Evolutionary conservation across 2,797 vertebrate species (phyloP).

Genomic region (Mormyrops attenuatus): DNA sequence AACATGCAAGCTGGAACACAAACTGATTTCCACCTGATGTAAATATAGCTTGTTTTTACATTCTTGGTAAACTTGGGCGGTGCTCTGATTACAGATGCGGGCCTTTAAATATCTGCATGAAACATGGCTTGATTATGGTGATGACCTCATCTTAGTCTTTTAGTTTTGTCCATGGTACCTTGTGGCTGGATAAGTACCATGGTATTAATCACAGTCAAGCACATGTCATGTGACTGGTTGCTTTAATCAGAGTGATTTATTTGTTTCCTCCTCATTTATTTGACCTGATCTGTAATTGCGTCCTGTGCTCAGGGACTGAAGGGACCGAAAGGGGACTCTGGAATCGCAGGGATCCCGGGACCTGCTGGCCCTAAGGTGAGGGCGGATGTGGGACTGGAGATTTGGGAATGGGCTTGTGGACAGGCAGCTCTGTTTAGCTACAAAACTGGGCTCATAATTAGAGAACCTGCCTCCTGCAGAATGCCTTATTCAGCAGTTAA

Average conservation of each 20-base stretch:
- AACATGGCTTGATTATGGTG: not conserved
- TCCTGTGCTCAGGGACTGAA: conserved; percentile 62
- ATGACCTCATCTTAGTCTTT: not conserved
- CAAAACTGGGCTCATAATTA: not conserved
- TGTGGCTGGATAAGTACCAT: not conserved
- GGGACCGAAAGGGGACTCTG: conserved; percentile 81
- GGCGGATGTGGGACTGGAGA: not conserved
- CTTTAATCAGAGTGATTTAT: not conserved
- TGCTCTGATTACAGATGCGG: not conserved
- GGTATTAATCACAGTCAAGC: not conserved
- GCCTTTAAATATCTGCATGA: not conserved
- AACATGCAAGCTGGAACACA: not conserved
- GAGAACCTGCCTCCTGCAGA: not conserved
- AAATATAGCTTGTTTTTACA: not conserved
- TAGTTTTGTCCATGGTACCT: not conserved
- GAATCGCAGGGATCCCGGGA: conserved; percentile 71
- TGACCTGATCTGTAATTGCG: not conserved
- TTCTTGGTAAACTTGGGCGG: not conserved
- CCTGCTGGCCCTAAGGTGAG: conserved; percentile 74
- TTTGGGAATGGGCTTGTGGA: not conserved
- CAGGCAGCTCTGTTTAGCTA: not conserved
- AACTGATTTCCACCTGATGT: not conserved
- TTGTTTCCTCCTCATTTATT: not conserved
- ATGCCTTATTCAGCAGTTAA: not conserved
- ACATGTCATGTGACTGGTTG: not conserved